Base-by-base conservation (phyloP, 2,113 vertebrate genomes). In the Odontophorus gujanensis region DNA sequence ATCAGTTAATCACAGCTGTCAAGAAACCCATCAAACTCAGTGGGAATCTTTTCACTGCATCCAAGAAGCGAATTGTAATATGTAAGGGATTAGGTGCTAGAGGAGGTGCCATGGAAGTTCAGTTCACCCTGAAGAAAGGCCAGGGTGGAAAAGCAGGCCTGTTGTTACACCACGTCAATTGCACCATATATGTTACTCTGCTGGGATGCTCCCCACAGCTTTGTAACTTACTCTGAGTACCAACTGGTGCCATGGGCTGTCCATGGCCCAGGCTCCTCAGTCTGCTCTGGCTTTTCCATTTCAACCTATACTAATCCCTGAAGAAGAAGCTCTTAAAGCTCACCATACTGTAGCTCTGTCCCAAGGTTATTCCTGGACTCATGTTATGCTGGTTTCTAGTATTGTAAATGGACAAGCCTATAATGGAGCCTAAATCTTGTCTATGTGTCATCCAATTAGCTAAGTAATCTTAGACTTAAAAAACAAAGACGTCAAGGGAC, bases 91-190 rank as follows among this genome's bases (percentile, higher is more conserved):
- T 22, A n/a, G 18, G 13, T 48, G 9, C 62, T 50, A 32, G n/a
- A 67, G 13, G 16, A 86, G 26, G 36, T 43, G 28, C 5, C 40
- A 9, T 4, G 72, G 34, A 63, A n/a, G 30, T 3, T 62, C 22
- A 21, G 19, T 13, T 58, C n/a, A 43, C 40, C 11, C 74, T 24
- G 25, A 59, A 17, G 6, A 20, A 81, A 61, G 14, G 14, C 32
- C 22, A n/a, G 22, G 13, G 13, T 6, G 42, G 13, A 14, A 36
- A 62, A 45, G 34, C 7, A 13, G 19, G 9, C 14, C 10, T 11
- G 3, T 28, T 47, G n/a, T 62, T 62, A 48, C 9, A 59, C 15
- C 1, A 0, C 0, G 0, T 34, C 59, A 61, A 6, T 5, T 18
- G 30, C 34, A 36, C 20, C 22, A 1, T 13, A 7, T 5, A 5